These are phyloP conservation scores for Gobius niger DNA, from an alignment of 2,113 vertebrate species.

Conservation along the genomic window DNA sequence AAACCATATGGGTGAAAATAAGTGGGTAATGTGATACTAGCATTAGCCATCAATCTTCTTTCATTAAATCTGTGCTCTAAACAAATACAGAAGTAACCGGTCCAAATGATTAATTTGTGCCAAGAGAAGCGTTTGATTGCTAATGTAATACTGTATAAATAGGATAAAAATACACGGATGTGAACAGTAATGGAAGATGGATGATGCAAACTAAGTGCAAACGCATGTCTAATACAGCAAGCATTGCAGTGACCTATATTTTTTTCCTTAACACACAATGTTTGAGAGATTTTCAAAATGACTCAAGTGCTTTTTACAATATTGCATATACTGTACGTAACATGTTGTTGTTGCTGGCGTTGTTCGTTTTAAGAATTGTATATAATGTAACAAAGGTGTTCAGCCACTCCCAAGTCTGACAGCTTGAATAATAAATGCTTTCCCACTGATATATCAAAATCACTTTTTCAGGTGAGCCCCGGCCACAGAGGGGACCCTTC, in stretches of 20 bases:
- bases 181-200: not conserved
- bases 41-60: too few relatives aligned
- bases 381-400: too few relatives aligned
- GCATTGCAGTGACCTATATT: not conserved
- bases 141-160: not conserved
- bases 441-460: too few relatives aligned
- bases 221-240: conserved; percentile 1
- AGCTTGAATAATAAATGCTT: too few relatives aligned
- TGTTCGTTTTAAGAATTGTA: too few relatives aligned
- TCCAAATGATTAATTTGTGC: not conserved
- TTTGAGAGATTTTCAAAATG: not conserved
- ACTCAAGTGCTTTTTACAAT: not conserved
- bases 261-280: not conserved
- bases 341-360: too few relatives aligned
- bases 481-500: too few relatives aligned
- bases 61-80: too few relatives aligned
- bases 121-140: not conserved
- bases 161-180: not conserved
- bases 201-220: not conserved
- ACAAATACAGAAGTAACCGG: not conserved
- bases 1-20: not conserved
- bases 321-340: too few relatives aligned
- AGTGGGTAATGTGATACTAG: not conserved
- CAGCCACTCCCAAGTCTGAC: too few relatives aligned
- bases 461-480: too few relatives aligned